A percentile compares a stretch with the other conserved stretches of the same genome.
Evolutionary conservation across 2,113 vertebrate species (phyloP).

Genomic region (Azemiops feae): DNA sequence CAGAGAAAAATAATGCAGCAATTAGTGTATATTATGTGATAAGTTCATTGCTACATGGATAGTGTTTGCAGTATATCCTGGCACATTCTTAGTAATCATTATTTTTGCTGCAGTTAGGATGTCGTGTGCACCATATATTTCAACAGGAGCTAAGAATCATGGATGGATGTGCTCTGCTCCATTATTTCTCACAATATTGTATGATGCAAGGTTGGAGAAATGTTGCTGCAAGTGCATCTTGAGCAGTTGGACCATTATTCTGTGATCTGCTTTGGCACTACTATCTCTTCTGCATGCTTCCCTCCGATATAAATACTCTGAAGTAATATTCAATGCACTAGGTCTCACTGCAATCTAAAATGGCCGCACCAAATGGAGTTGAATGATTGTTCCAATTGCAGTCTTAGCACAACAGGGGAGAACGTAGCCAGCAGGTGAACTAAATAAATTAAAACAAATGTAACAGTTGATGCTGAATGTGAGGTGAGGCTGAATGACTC

Average conservation of each 20-base stretch:
- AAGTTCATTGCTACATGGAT: slow-evolving; percentile 29
- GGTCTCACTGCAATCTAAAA: slow-evolving; percentile 22
- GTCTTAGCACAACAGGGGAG: not conserved
- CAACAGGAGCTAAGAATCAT: slow-evolving; percentile 30
- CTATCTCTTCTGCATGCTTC: slow-evolving; percentile 10
- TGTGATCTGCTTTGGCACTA: slow-evolving; percentile 22
- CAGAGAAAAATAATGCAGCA: slow-evolving; percentile 20
- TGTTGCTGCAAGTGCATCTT: not conserved
- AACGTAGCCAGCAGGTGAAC: not conserved
- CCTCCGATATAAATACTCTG: slow-evolving; percentile 32
- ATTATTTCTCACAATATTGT: slow-evolving; percentile 7
- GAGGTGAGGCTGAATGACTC: not conserved
- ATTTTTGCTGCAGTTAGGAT: slow-evolving; percentile 21
- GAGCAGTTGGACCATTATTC: not conserved
- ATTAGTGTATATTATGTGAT: not conserved
- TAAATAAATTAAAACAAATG: not conserved
- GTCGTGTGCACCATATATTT: slow-evolving; percentile 17
- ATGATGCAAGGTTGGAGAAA: slow-evolving; percentile 15
- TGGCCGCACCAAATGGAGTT: not conserved
- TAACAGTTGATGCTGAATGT: not conserved
- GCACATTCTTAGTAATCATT: slow-evolving; percentile 23
- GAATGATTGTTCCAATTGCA: slow-evolving; percentile 1
- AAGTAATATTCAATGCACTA: slow-evolving; percentile 20
- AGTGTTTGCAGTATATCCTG: slow-evolving; percentile 32
- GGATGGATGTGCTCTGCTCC: not conserved